Base-by-base conservation (phyloP, 2,797 vertebrate species). In the Pyrocephalus nanus region DNA sequence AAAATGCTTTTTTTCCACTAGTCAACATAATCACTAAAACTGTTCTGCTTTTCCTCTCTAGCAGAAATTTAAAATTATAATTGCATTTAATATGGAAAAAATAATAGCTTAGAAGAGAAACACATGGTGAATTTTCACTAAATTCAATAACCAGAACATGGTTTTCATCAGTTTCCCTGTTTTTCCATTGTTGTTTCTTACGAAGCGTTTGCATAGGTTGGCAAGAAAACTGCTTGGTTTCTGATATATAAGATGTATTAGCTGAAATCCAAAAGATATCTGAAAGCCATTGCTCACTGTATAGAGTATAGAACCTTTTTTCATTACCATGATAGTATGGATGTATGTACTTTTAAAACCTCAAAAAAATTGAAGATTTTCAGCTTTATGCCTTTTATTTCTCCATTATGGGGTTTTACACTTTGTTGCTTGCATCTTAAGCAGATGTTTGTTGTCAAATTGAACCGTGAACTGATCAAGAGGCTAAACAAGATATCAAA, bases 401-500 rank as follows among this genome's bases (percentile, higher is more conserved):
- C 50, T 84, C 67, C 43, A 8, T 36, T 34, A 42, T 47, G 15
- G 0, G n/a, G 58, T 95, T 92, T 93, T 58, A 48, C 14, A 6
- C 20, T 79, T 95, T 55, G 17, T 73, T 88, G 16, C 54, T 76
- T 87, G 60, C 17, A 13, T 66, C 92, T 95, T 93, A 93, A 92
- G 36, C n/a, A 75, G 32, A 58, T 72, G 30, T 38, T 95, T 75
- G 38, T 75, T 71, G 47, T 72, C 47, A 29, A 6, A 48, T 26
- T 62, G 70, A 93, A 69, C 55, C 9, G 26, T 27, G 9, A 67
- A 26, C 47, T 88, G 62, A 42, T 8, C 30, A 58, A 81, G 54
- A 88, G 12, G 21, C 43, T 88, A 65, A 60, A 32, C 17, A 72
- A 58, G 38, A 30, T 29, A 17, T 72, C 15, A 8, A 22, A 40